Conservation (phyloP, 2,888 invertebrate species). For the Pseudoips prasinana region DNA sequence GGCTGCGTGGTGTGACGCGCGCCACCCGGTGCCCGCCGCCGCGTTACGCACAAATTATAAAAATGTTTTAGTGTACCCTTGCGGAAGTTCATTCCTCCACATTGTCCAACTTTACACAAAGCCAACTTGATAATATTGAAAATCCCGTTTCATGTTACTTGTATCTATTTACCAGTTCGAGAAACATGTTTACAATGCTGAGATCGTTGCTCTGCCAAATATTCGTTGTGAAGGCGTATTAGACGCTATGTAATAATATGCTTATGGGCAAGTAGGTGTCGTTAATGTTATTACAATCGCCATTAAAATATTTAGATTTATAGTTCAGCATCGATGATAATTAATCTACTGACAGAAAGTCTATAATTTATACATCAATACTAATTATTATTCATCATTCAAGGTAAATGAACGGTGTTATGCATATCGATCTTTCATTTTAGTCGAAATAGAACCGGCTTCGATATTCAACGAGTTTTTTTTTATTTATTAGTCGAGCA, state of each 20-base stretch:
- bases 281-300: conserved; percentile 43
- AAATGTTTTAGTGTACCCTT: conserved; percentile 37
- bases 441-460: conserved; percentile 63
- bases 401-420: conserved; percentile 71
- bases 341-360: conserved; percentile 69
- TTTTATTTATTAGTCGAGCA: conserved; percentile 57
- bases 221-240: not conserved
- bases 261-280: conserved; percentile 30
- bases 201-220: conserved; percentile 12
- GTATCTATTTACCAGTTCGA: not conserved
- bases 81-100: conserved; percentile 31
- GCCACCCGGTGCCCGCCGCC: conserved; percentile 42
- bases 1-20: conserved; percentile 29
- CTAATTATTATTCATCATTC: conserved; percentile 72
- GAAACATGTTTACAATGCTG: conserved; percentile 14
- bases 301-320: conserved; percentile 54
- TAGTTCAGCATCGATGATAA: conserved; percentile 53
- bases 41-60: conserved; percentile 61
- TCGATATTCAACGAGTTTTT: conserved; percentile 54
- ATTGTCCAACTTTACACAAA: conserved; percentile 38
- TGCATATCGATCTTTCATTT: conserved; percentile 70
- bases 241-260: conserved; percentile 11
- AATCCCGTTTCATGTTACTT: conserved; percentile 5
- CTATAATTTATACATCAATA: conserved; percentile 58
- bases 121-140: conserved; percentile 26